Evolutionary conservation across 2,888 invertebrate species (phyloP), one percentile per base, ranked within the genome.

Genomic region (Polydrusus pterygomalis): DNA sequence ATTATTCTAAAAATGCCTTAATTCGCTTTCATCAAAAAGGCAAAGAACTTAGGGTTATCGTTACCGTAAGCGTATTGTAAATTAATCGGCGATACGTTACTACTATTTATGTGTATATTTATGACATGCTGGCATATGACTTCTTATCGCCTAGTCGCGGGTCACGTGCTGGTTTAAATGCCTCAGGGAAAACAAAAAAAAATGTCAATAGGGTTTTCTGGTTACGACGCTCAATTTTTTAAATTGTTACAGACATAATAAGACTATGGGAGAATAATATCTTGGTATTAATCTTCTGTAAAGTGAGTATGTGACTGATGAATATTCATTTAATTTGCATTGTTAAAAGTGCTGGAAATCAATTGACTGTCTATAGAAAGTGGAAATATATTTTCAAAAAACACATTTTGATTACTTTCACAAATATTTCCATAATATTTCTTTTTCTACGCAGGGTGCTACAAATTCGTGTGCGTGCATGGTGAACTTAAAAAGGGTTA

Each of bases 131-230:
- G 62, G 62, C 62, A 67, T 67, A 40, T 62, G 60, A 79, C 80
- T 81, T 78, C 80, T 81, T 81, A 80, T 81, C 81, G 75, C 70
- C 74, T 65, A 62, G 76, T 75, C 70, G 78, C 71, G 79, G 78
- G 79, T 73, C 79, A 79, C 76, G 77, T 78, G 62, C 76, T 73
- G 51, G 62, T 40, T 70, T 70, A 70, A 72, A 43, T 64, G n/a
- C 64, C 56, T 43, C 45, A 54, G 47, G 72, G 71, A 30, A 45
- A 64, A 58, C 20, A 15, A 65, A 13, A 25, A 25, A 25, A 49
- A 34, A 65, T 25, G 34, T 30, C 34, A 34, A 30, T 25, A 56
- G 13, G 56, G 30, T 15, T 56, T 56, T 56, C 20, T 34, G 15
- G 25, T 34, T 15, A 56, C n/a, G 56, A 25, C 25, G 25, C 25